Evolutionary conservation across 2,797 vertebrate species (phyloP).

Genomic region (Siniperca obscura): DNA sequence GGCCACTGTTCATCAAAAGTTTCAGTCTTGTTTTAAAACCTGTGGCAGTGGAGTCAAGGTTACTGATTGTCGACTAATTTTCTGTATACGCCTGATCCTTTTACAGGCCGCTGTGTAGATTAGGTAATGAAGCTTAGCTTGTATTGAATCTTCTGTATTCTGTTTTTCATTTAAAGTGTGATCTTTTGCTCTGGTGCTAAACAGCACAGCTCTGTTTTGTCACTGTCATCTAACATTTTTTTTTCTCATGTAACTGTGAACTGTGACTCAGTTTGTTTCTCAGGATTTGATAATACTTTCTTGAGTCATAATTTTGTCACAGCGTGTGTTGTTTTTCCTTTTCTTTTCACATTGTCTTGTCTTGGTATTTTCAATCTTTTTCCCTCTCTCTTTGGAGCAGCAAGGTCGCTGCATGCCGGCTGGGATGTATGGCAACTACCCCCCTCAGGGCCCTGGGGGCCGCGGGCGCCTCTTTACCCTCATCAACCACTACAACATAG

Average conservation of each 20-base stretch:
- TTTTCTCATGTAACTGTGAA: background rate
- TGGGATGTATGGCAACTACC: conserved; percentile 92
- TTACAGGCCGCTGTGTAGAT: background rate
- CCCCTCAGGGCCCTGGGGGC: conserved; percentile 90
- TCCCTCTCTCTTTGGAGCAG: conserved; percentile 79
- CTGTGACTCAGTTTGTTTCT: background rate
- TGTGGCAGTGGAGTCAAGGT: background rate
- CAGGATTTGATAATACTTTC: background rate
- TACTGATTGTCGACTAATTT: conserved; percentile 10
- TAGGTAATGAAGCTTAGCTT: background rate
- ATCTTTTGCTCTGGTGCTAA: background rate
- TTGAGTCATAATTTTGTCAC: background rate
- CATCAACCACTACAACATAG: conserved; percentile 96
- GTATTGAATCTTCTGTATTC: background rate
- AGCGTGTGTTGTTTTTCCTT: background rate
- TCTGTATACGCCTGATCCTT: background rate
- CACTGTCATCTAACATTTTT: background rate
- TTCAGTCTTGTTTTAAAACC: background rate
- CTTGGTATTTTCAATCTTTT: background rate
- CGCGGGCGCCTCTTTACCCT: conserved; percentile 94
- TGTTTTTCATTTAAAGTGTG: background rate
- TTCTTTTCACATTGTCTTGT: background rate
- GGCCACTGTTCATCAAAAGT: background rate
- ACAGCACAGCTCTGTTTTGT: background rate
- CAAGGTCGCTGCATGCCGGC: conserved; percentile 93